Percentiles rank a stretch among this genome's conserved stretches.
Evolutionary conservation across 2,888 invertebrate species (phyloP).

Genomic region (Dioctria rufipes): DNA sequence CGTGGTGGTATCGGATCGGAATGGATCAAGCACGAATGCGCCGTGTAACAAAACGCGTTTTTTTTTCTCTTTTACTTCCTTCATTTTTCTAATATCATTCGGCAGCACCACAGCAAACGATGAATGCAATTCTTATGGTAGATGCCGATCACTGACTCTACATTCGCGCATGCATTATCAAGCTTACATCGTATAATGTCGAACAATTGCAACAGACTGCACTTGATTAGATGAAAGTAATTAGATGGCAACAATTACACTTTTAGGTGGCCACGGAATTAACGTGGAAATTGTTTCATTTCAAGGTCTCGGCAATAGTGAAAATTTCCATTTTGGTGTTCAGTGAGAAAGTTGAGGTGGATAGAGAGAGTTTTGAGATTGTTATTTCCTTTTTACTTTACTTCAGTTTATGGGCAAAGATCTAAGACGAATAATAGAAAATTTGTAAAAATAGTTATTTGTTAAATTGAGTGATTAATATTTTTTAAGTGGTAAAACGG

Average conservation of each 20-base stretch:
- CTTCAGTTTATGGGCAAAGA: not conserved
- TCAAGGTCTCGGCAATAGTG: conserved; percentile 39
- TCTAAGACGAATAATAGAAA: not conserved
- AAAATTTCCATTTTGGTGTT: conserved; percentile 19
- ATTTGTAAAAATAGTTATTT: not conserved
- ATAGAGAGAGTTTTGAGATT: not conserved
- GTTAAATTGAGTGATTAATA: not conserved
- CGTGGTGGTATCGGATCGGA: conserved; percentile 3
- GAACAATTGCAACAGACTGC: conserved; percentile 20
- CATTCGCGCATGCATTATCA: conserved; percentile 1
- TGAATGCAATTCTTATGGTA: not conserved
- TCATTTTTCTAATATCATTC: not conserved
- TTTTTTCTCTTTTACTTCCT: not conserved
- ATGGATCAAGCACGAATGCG: conserved; percentile 27
- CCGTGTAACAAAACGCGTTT: conserved; percentile 2
- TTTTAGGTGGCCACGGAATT: conserved; percentile 23
- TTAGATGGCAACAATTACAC: conserved; percentile 38
- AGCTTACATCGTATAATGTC: not conserved
- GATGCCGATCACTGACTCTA: not conserved
- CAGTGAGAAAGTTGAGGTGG: conserved; percentile 7
- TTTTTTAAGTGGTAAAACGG: not conserved
- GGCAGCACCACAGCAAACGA: not conserved
- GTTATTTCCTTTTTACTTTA: not conserved
- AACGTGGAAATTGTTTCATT: conserved; percentile 45
- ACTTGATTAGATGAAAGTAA: conserved; percentile 41